These are phyloP conservation scores for Babylonia areolata DNA, from an alignment of 1,140 invertebrate genomes.

Conservation along the genomic window DNA sequence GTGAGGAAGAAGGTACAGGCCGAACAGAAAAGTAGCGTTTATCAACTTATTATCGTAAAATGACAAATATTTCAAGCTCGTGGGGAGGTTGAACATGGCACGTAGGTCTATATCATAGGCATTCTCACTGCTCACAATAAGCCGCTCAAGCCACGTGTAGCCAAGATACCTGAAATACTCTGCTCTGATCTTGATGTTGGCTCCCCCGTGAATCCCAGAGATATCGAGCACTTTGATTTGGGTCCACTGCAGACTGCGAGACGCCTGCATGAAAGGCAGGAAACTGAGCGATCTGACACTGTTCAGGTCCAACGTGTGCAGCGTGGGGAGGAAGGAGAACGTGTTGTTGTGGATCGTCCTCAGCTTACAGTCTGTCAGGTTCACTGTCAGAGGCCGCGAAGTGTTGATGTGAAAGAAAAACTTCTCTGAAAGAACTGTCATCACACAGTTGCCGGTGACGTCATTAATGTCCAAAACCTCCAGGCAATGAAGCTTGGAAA, in stretches of 20 bases:
- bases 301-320: neutral
- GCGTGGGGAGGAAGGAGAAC: neutral
- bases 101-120: neutral
- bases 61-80: neutral
- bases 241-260: neutral
- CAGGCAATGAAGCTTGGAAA: neutral
- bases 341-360: neutral
- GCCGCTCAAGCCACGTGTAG: neutral
- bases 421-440: neutral
- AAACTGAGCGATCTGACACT: neutral
- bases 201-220: neutral
- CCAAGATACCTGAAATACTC: neutral
- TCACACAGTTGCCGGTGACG: neutral
- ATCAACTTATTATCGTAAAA: conserved; percentile 3
- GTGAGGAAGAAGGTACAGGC: neutral
- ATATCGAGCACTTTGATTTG: neutral
- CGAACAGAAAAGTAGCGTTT: neutral
- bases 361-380: neutral
- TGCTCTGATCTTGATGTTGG: neutral
- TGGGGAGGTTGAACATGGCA: neutral
- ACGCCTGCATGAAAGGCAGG: neutral
- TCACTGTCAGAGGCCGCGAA: neutral
- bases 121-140: neutral
- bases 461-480: neutral
- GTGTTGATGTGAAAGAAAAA: conserved; percentile 1